Evolutionary conservation across 1,140 invertebrate genomes (phyloP), one percentile per base, ranked within the genome.

Genomic region (Sarcophaga bullata): DNA sequence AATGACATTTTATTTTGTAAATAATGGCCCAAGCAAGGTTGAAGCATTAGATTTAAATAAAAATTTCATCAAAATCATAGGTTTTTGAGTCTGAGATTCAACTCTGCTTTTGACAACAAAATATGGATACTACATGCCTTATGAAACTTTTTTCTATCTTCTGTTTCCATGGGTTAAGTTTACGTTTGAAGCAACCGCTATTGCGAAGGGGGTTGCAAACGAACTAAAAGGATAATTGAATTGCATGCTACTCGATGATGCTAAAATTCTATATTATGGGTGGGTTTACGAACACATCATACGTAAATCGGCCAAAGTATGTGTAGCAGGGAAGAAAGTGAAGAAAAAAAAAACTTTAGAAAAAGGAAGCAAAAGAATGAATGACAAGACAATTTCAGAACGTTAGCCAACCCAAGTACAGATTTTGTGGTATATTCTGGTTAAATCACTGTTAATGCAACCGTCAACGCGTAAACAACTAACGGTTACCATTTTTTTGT

Each of bases 401-500:
- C 8, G 62, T 9, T 68, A 68, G 25, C 19, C 17, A 68, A 68
- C 62, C 19, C 62, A 68, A 68, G 62, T 68, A 68, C 17, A 50
- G 48, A 78, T 78, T 78, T 78, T 78, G 75, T 50, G 75, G 75
- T 78, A 78, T 50, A 78, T 50, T 50, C 19, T n/a, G 17, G 48
- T 50, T 78, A 78, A 78, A 78, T 78, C 75, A 78, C 75, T 78
- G 75, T 78, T 86, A 89, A 86, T 86, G 87, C 86, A 85, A 89
- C 88, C 87, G 88, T 89, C 87, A 87, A 89, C 88, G 87, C 87
- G 86, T 85, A 88, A 86, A 87, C 86, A 87, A 88, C 87, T 84
- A 86, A 68, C 62, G 62, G n/a, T 68, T 19, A 68, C 7, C 17
- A 86, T 76, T 85, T 85, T 84, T 86, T 80, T 52, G 83, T 82